These are phyloP conservation scores for Molossus molossus DNA, from an alignment of 2,797 vertebrate genomes.

Conservation along the genomic window DNA sequence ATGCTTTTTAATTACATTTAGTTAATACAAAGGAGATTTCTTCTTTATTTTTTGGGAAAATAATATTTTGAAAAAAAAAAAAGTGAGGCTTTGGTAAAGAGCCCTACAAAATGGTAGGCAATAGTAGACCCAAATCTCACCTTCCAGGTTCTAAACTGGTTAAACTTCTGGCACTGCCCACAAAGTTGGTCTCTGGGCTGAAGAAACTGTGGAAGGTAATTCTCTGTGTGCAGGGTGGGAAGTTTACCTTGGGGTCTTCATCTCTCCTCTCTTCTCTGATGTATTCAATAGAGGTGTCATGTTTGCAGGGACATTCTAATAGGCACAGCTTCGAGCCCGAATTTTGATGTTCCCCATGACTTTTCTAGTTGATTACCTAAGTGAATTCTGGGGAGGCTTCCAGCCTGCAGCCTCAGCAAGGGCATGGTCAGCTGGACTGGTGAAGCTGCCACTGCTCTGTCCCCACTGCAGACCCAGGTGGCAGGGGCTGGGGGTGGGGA, in stretches of 20 bases:
- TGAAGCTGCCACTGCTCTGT: background rate
- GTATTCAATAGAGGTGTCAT: background rate
- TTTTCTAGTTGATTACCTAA: background rate
- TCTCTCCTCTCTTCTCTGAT: background rate
- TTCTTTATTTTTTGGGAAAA: background rate
- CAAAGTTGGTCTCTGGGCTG: background rate
- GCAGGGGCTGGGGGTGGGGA: no score
- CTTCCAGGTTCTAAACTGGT: background rate
- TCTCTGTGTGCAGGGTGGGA: background rate
- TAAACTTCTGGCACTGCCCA: background rate
- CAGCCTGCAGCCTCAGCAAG: background rate
- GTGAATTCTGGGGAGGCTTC: background rate
- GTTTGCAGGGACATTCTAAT: background rate
- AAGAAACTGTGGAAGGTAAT: background rate
- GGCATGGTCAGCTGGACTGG: background rate
- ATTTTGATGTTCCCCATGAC: background rate
- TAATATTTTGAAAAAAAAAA: slow-evolving; percentile 9
- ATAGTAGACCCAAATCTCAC: background rate
- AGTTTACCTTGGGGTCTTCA: background rate
- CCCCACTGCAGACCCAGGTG: no score
- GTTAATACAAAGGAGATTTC: background rate
- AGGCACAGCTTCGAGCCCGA: background rate
- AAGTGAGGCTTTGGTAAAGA: background rate
- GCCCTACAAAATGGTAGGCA: background rate
- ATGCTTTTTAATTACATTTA: background rate